Conservation (phyloP, 2,888 invertebrate species). For the Exocentrus adspersus region DNA sequence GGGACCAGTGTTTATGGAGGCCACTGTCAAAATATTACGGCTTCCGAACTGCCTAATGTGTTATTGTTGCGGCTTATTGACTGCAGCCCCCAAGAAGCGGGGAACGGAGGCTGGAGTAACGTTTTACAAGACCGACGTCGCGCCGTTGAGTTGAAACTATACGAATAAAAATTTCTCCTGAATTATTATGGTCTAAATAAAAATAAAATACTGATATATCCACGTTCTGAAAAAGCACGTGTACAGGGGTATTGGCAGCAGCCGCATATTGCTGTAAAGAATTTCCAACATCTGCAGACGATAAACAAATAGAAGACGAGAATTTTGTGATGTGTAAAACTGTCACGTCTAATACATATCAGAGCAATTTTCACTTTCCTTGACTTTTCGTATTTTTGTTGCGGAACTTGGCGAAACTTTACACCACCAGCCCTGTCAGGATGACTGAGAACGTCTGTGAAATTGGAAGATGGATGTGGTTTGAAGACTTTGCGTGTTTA, state of each 20-base stretch:
- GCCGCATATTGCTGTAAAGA: background rate
- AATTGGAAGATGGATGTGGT: conserved; percentile 50
- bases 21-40: conserved; percentile 53
- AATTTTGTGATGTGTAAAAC: conserved; percentile 18
- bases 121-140: background rate
- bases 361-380: conserved; percentile 30
- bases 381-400: conserved; percentile 31
- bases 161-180: no score
- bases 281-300: background rate
- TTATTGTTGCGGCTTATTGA: conserved; percentile 49
- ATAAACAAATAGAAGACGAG: conserved; percentile 7
- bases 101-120: conserved; percentile 14
- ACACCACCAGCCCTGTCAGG: conserved; percentile 41
- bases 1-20: conserved; percentile 49
- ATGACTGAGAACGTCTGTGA: conserved; percentile 45
- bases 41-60: conserved; percentile 48
- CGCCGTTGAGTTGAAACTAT: background rate
- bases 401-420: conserved; percentile 39
- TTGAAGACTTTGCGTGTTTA: conserved; percentile 28
- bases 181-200: no score
- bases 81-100: conserved; percentile 20
- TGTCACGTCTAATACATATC: conserved; percentile 29
- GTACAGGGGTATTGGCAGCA: no score
- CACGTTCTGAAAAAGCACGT: no score
- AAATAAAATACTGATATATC: no score